Evolutionary conservation across 64 coral and sea anemone genomes (phyloP).

Genomic region (Montipora sp.): DNA sequence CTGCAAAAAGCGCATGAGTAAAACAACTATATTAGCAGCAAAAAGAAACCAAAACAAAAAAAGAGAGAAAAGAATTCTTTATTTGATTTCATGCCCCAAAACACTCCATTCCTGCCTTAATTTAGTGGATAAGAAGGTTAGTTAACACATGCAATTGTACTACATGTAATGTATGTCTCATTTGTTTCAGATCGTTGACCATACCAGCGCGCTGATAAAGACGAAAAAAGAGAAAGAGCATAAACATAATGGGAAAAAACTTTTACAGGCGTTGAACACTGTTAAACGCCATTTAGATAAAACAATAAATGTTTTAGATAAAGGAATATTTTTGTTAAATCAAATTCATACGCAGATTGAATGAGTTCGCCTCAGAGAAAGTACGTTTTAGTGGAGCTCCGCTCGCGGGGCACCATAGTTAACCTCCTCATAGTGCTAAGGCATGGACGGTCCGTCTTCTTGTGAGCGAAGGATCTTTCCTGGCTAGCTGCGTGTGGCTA

Average conservation of each 20-base stretch:
- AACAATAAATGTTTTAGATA: neutral
- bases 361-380: neutral
- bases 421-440: too few species aligned
- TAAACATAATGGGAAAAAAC: neutral
- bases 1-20: neutral
- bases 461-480: too few species aligned
- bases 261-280: neutral
- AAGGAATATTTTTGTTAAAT: neutral
- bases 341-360: too few species aligned
- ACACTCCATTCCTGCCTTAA: neutral
- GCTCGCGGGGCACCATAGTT: too few species aligned
- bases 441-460: too few species aligned
- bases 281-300: neutral
- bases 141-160: neutral
- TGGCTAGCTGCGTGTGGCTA: too few species aligned
- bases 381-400: too few species aligned
- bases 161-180: neutral
- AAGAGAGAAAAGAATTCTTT: neutral
- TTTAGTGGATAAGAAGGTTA: neutral
- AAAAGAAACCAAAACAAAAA: neutral
- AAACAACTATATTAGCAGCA: neutral
- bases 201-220: neutral
- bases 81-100: neutral
- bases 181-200: neutral
- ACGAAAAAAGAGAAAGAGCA: neutral